phyloP scores from a whole-genome alignment of 37 sponge, comb jelly and placozoan species.

The Lycopodina hypogea region DNA sequence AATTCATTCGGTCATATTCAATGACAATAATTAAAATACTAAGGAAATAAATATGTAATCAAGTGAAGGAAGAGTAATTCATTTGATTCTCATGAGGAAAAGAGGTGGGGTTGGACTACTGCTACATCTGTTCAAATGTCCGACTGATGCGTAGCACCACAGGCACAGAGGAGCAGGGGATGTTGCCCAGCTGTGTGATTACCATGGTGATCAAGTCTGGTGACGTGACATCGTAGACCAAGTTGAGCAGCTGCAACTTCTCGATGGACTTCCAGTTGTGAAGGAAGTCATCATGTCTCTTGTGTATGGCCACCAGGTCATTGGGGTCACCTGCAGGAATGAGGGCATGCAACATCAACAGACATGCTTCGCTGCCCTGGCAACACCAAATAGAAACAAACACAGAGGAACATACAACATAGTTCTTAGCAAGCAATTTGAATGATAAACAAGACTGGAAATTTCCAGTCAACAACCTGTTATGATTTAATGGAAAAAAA shows the following conservation, averaged over 20 bases:
- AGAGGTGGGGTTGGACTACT: not conserved
- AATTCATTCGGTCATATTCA: too few relatives aligned
- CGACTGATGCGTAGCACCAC: constrained; percentile 85
- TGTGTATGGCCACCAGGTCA: constrained; percentile 62
- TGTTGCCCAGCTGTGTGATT: constrained; percentile 87
- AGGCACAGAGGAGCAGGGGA: constrained; percentile 98
- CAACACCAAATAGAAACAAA: not conserved
- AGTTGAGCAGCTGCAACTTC: constrained; percentile 81
- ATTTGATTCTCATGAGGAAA: too few relatives aligned
- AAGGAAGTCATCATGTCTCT: constrained; percentile 47
- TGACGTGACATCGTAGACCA: constrained; percentile 95
- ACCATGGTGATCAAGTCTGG: constrained; percentile 93
- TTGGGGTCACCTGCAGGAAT: constrained; percentile 85
- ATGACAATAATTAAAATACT: too few relatives aligned
- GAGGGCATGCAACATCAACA: not conserved
- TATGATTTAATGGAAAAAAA: too few relatives aligned
- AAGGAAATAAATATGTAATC: too few relatives aligned
- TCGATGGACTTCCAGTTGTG: constrained; percentile 70
- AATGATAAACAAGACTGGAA: too few relatives aligned
- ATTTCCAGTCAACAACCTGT: too few relatives aligned
- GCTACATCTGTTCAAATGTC: constrained; percentile 32
- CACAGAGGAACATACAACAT: too few relatives aligned
- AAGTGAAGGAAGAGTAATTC: too few relatives aligned
- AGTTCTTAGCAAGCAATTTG: too few relatives aligned
- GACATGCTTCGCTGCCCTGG: not conserved